Evolutionary conservation across 2,888 invertebrate genomes (phyloP).

Genomic region (Andrena hattorfiana): DNA sequence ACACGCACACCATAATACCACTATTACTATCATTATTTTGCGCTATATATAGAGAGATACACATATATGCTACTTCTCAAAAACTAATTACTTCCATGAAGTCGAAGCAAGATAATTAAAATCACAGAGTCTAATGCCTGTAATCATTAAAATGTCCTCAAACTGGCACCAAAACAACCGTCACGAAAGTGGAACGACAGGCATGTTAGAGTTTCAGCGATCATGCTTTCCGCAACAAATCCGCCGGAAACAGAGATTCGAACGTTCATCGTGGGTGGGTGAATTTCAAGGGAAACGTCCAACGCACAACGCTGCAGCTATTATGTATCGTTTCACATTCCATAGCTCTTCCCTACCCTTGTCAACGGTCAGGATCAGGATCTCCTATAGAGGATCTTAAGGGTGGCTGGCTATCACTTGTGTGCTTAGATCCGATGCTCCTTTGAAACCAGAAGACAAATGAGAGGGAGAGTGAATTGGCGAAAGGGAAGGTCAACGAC

Average conservation of each 20-base stretch:
- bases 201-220: too few species aligned
- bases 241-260: not conserved
- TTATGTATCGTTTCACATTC: conserved; percentile 20
- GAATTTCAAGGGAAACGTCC: conserved; percentile 1
- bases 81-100: too few species aligned
- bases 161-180: too few species aligned
- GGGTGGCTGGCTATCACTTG: conserved; percentile 12
- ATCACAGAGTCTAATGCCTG: too few species aligned
- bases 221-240: conserved; percentile 4
- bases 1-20: not conserved
- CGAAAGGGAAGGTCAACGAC: conserved; percentile 59
- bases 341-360: not conserved
- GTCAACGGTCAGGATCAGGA: conserved; percentile 47
- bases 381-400: conserved; percentile 50
- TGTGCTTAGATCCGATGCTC: conserved; percentile 18
- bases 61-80: too few species aligned
- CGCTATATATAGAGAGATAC: too few species aligned
- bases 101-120: too few species aligned
- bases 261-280: not conserved
- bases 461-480: conserved; percentile 65
- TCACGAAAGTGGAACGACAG: too few species aligned
- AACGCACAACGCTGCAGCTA: conserved; percentile 16
- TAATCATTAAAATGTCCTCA: too few species aligned
- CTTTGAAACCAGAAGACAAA: conserved; percentile 41
- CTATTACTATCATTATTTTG: too few species aligned